Base-by-base conservation (phyloP, 2,797 vertebrate genomes). In the Eleutherodactylus coqui region DNA sequence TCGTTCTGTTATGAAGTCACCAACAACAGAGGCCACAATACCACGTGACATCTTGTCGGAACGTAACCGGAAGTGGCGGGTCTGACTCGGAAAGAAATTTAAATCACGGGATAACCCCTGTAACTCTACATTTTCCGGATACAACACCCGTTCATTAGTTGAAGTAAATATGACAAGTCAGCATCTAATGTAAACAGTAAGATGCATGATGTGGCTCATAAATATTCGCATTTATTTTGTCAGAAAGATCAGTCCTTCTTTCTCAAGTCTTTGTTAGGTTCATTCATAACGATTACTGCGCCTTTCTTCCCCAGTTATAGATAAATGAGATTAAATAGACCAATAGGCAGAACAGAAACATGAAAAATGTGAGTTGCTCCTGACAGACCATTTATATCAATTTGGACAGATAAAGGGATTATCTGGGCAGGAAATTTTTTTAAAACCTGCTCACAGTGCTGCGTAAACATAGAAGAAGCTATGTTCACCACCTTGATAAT, bases 311-410 rank as follows among this genome's bases (percentile, higher is more conserved):
- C 45, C 7, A 17, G 10, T 55, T 67, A 53, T n/a, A 82, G 21
- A 72, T 72, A 69, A 82, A 51, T 70, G 45, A 70, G 62, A 72
- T 72, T 53, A 82, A 82, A n/a, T 38, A 82, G 49, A 24, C 34
- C 67, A 36, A n/a, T 53, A 55, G 34, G 27, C 9, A 55, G 47
- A 3, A 27, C 32, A 41, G 7, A 70, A 79, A 53, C 47, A 51
- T 53, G 34, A 82, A 38, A 72, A 53, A 82, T 72, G 13, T 29
- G 47, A 53, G 34, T 55, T 17, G 27, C 17, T 47, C n/a, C 14
- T 13, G 43, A 36, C 64, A 70, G 47, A 41, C 24, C 64, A 72
- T 41, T 72, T 36, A 47, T 69, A n/a, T 70, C 27, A 34, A 70
- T 69, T 32, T 82, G 41, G 27, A 34, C 21, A 49, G 27, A 51